Percentiles rank a stretch among this genome's conserved stretches.
Conservation (phyloP, 2,888 invertebrate genomes). For the Euzetes globulus region DNA sequence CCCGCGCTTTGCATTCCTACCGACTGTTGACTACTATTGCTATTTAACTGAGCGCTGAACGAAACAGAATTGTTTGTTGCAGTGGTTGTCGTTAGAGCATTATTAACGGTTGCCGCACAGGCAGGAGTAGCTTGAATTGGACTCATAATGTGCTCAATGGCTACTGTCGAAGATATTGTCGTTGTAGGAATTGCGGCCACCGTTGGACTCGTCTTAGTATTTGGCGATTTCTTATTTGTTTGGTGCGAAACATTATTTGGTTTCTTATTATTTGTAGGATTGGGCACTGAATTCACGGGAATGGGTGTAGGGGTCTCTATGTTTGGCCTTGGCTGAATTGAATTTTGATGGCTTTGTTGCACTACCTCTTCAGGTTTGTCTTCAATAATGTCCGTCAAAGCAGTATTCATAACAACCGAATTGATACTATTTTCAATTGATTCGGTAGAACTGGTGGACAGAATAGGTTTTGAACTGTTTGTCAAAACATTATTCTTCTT, state of each 20-base stretch:
- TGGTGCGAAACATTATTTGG: neutral
- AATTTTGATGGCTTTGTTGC: neutral
- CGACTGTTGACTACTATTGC: neutral
- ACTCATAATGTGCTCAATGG: neutral
- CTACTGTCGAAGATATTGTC: neutral
- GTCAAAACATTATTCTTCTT: neutral
- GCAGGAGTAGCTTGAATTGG: neutral
- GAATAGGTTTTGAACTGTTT: neutral
- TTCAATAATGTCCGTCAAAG: neutral
- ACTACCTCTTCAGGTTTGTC: neutral
- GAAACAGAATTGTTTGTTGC: neutral
- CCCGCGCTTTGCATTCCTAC: slow-evolving; percentile 25
- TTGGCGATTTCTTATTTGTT: neutral
- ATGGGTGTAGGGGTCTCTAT: neutral
- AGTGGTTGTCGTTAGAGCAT: neutral
- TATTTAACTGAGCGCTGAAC: neutral
- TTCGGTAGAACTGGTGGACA: neutral
- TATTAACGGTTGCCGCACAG: neutral
- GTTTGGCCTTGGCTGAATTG: neutral
- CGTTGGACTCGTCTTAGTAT: neutral
- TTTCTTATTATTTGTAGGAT: neutral
- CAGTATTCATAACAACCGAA: neutral
- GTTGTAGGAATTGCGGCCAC: neutral
- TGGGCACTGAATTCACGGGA: neutral
- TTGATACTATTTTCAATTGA: slow-evolving; percentile 4